phyloP scores from a whole-genome alignment of 2,888 invertebrate species.

The Apoderus coryli region DNA sequence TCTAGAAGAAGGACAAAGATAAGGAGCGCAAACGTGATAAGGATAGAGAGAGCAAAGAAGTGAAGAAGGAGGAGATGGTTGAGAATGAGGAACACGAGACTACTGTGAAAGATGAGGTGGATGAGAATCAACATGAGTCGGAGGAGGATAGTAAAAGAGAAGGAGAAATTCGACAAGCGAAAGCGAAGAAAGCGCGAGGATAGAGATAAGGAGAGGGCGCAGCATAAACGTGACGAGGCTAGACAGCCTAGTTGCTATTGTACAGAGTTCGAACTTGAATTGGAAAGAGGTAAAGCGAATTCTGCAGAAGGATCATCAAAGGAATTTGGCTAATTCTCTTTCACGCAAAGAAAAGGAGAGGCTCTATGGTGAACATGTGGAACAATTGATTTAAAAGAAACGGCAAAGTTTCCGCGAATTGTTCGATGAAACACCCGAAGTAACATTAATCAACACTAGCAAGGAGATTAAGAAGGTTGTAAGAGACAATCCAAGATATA shows the following conservation, averaged over 20 bases:
- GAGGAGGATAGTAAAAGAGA: conserved; percentile 28
- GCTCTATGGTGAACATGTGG: conserved; percentile 85
- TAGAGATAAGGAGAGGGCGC: conserved; percentile 92
- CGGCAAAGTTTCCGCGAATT: conserved; percentile 77
- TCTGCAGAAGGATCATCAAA: conserved; percentile 88
- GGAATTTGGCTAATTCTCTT: conserved; percentile 77
- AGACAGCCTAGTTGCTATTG: conserved; percentile 85
- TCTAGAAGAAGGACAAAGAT: conserved; percentile 42
- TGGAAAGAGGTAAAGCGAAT: conserved; percentile 96
- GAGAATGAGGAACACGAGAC: conserved; percentile 4
- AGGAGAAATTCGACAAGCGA: conserved; percentile 51
- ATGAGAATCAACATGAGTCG: conserved; percentile 10
- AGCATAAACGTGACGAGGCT: conserved; percentile 91
- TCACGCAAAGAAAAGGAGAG: conserved; percentile 88
- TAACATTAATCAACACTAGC: conserved; percentile 74
- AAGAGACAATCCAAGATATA: conserved; percentile 77
- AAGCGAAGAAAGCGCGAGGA: conserved; percentile 77
- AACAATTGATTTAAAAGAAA: conserved; percentile 67
- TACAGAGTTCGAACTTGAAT: conserved; percentile 77
- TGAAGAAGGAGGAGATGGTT: conserved; percentile 18
- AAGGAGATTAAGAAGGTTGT: conserved; percentile 71
- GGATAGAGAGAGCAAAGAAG: conserved; percentile 21
- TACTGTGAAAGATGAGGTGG: conserved; percentile 9
- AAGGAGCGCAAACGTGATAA: conserved; percentile 21
- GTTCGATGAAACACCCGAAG: conserved; percentile 59